These are phyloP conservation scores for Dermolepida albohirtum DNA, from an alignment of 2,888 invertebrate species.

Conservation along the genomic window DNA sequence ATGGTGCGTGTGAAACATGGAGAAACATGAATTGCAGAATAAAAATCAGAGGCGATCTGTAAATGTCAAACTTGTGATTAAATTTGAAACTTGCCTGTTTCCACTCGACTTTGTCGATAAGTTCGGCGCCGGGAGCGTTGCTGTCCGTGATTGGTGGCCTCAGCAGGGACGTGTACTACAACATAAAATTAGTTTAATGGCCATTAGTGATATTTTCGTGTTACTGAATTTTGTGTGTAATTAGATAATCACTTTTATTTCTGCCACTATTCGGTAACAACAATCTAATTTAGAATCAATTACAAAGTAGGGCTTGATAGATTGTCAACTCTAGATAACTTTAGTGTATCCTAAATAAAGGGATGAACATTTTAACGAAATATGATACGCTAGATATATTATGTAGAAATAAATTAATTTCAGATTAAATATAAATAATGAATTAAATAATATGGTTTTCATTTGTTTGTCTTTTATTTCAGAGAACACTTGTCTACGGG, in stretches of 20 bases:
- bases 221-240: slow-evolving; percentile 13
- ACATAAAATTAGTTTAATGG: slow-evolving; percentile 51
- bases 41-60: slow-evolving; percentile 33
- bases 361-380: too few species aligned
- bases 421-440: too few species aligned
- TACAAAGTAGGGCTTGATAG: not conserved
- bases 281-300: slow-evolving; percentile 10
- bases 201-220: slow-evolving; percentile 18
- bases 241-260: slow-evolving; percentile 25
- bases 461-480: too few species aligned
- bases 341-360: too few species aligned
- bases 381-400: too few species aligned
- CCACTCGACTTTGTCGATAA: slow-evolving; percentile 88
- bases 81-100: slow-evolving; percentile 77
- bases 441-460: too few species aligned
- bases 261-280: not conserved
- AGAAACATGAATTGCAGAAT: slow-evolving; percentile 15
- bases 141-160: slow-evolving; percentile 81
- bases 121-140: slow-evolving; percentile 73
- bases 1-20: not conserved
- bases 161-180: slow-evolving; percentile 87
- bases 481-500: too few species aligned
- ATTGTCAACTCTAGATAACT: too few species aligned
- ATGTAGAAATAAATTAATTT: too few species aligned
- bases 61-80: slow-evolving; percentile 58